Evolutionary conservation across 2,113 vertebrate genomes (phyloP), one percentile per base, ranked within the genome.

Genomic region (Melanocharis versteri): DNA sequence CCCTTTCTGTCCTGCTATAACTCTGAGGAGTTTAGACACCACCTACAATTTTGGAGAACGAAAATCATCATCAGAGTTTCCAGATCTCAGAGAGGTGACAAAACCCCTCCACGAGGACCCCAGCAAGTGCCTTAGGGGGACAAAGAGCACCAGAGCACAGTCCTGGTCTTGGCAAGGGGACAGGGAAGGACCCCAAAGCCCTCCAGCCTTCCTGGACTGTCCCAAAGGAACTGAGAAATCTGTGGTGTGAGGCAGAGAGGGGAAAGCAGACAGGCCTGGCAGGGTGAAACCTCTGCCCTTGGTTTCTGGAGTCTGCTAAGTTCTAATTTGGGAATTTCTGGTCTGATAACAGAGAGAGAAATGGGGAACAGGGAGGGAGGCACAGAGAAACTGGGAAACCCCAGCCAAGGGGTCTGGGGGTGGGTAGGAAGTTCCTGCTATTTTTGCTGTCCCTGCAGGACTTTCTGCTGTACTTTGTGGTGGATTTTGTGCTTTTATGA

Each of bases 391-490:
- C n/a, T 47, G 82, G 47, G 47, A 62, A 73, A 56, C 23, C 31
- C 26, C 60, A 78, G 64, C 35, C 0, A 0, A 64, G n/a, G 17
- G n/a, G 17, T n/a, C 66, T 65, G 42, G 30, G 20, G 13, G 4
- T n/a, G 9, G 26, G 12, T 37, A 6, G 28, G 84, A 66, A 57
- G 3, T 42, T 47, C 50, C 69, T 60, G 37, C 24, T 57, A 0
- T 39, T 78, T 91, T 30, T 89, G 40, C 47, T 60, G 22, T 48
- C 2, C 1, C 83, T 89, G 75, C 50, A 79, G 56, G 10, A 21
- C 35, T 53, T 84, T 21, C 42, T 57, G 47, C 58, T 68, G 47
- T 27, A 7, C 33, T 90, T 92, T 20, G 16, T 3, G 10, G 33
- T 62, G 26, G 9, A 13, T 11, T 72, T 80, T 33, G 37, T 61